A percentile compares a stretch with the other conserved stretches of the same genome.
Evolutionary conservation across 1,140 invertebrate genomes (phyloP).

Genomic region (Neodiprion virginianus): DNA sequence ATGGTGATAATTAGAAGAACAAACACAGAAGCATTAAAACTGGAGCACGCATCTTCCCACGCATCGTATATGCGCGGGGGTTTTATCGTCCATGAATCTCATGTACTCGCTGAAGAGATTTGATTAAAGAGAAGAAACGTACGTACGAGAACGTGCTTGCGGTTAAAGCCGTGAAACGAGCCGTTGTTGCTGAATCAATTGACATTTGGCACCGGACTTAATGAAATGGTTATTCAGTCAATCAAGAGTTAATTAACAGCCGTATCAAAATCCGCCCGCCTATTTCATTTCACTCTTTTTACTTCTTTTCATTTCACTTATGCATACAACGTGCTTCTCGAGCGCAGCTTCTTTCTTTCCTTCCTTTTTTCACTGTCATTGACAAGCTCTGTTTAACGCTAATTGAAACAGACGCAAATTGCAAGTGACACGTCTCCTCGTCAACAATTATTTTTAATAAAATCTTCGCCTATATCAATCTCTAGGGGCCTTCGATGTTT

Average conservation of each 20-base stretch:
- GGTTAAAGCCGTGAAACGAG: background rate
- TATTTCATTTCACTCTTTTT: no score
- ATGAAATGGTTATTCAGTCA: background rate
- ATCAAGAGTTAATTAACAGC: background rate
- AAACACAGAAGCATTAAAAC: no score
- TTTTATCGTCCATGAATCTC: background rate
- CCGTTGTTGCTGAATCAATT: background rate
- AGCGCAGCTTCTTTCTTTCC: no score
- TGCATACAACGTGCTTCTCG: no score
- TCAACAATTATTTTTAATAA: no score
- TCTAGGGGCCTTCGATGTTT: no score
- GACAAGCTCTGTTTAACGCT: background rate
- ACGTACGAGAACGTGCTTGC: background rate
- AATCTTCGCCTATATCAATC: no score
- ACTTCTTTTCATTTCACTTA: no score
- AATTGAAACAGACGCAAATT: background rate
- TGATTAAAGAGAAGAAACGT: background rate
- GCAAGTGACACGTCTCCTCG: background rate
- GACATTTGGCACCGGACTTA: slow-evolving; percentile 2
- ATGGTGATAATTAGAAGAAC: no score
- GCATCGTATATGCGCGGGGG: background rate
- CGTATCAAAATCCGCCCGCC: background rate
- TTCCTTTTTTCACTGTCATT: no score
- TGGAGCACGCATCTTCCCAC: background rate
- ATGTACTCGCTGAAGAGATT: background rate